Base-by-base conservation (phyloP, 2,113 vertebrate genomes). In the Tenrec ecaudatus region DNA sequence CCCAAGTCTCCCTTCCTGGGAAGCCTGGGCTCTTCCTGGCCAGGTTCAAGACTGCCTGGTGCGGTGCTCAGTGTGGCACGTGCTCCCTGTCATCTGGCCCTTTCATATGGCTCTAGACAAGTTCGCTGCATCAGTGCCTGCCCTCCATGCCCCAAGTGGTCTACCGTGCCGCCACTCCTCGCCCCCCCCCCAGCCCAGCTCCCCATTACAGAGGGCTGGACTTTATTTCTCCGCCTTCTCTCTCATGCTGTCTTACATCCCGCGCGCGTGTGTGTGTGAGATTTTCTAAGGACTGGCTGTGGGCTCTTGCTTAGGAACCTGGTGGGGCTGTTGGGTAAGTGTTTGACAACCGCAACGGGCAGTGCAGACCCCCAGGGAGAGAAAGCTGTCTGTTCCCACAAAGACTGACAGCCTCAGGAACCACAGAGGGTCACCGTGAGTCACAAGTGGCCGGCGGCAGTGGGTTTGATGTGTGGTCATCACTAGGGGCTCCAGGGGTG, bases 31-130 rank as follows among this genome's bases (percentile, higher is more conserved):
- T 66, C 6, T 25, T 17, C 4, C 82, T 62, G 25, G 47, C 88
- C 69, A n/a, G 71, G 68, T 57, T 58, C 64, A 64, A 78, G 17
- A 73, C 73, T 22, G 82, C 31, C 62, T 62, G 36, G 36, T 22
- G 31, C 58, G 4, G 0, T 57, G 33, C 40, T 36, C 33, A 4
- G 22, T 0, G 0, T 14, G 47, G n/a, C 14, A 6, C 3, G 2
- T 60, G 23, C 38, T 33, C 64, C 79, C 53, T 14, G 47, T 75
- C 29, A 33, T 9, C 60, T 69, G 38, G 73, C 17, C 29, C 66
- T 27, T 62, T 78, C 76, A 22, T 40, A 11, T 31, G 10, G n/a
- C 47, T 68, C 19, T 22, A 11, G 8, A 23, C 33, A 73, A 6
- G 6, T 53, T 69, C 31, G 68, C 20, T 25, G 0, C 25, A 27